Base-by-base conservation (phyloP, 1,140 invertebrate genomes). In the Oedothorax gibbosus region DNA sequence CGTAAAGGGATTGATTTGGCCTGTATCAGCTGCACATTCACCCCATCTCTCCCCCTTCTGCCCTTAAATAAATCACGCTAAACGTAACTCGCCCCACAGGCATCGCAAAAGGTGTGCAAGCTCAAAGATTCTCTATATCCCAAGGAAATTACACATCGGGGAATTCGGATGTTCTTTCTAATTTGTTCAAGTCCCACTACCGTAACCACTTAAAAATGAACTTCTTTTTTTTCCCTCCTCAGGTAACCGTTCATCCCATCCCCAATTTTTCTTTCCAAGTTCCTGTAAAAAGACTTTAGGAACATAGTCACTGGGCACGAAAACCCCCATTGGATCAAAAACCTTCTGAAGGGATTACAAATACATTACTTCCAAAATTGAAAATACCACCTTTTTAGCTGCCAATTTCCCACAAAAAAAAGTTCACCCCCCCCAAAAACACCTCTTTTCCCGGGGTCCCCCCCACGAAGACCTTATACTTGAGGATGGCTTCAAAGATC, bases 281-380 rank as follows among this genome's bases (percentile, higher is more conserved):
- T 72, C 51, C 56, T 72, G 69, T 18, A 72, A 53, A 1, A 72
- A 72, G n/a, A 72, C 51, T 72, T 72, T 73, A 72, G 69, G 69
- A 72, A 72, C n/a, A 72, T 18, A 15, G 56, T 54, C 14, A 72
- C 53, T 49, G 18, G 21, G 49, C 50, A 15, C 53, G 4, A 11
- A 20, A 0, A 65, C 18, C 35, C 64, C 71, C 15, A 53, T 72
- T 6, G 69, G 69, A 72, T 72, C 12, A 0, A 72, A 72, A 72
- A 72, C 50, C 10, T 10, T 14, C 12, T 49, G 50, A 12, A 9
- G 54, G 7, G n/a, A n/a, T n/a, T n/a, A n/a, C n/a, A n/a, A n/a
- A n/a, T n/a, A n/a, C n/a, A n/a, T n/a, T n/a, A 8, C 7, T 9
- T 7, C 62, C 21, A 7, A n/a, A 8, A 60, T 10, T 18, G 15